A percentile compares a stretch with the other conserved stretches of the same genome.
Conservation (phyloP, 2,888 invertebrate genomes). For the Andrena bicolor region DNA sequence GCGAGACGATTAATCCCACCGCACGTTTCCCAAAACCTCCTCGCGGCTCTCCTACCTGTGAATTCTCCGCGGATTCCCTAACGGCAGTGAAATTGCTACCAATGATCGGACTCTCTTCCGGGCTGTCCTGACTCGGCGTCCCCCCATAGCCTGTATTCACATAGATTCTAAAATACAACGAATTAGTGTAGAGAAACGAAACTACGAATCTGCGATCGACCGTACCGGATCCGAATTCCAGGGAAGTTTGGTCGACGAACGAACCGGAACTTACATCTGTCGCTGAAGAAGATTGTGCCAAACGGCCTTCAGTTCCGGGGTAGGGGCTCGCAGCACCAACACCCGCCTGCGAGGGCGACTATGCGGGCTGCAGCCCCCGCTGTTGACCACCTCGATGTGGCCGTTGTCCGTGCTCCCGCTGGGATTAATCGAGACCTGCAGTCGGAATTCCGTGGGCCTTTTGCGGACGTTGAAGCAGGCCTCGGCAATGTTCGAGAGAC, state of each 20-base stretch:
- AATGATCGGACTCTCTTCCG: conserved; percentile 87
- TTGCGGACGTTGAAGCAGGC: conserved; percentile 94
- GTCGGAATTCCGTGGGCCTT: conserved; percentile 94
- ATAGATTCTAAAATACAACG: conserved; percentile 89
- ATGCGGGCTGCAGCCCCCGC: conserved; percentile 83
- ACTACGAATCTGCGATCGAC: conserved; percentile 11
- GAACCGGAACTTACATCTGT: conserved; percentile 90
- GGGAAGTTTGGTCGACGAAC: neutral
- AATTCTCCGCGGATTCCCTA: conserved; percentile 75
- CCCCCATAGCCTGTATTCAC: conserved; percentile 92
- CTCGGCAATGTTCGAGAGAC: conserved; percentile 91
- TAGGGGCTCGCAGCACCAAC: conserved; percentile 92
- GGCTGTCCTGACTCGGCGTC: conserved; percentile 91
- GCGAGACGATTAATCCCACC: neutral
- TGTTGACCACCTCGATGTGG: conserved; percentile 70
- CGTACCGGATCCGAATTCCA: conserved; percentile 14
- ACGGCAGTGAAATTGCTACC: conserved; percentile 73
- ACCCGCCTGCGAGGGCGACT: conserved; percentile 88
- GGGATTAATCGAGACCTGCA: conserved; percentile 87
- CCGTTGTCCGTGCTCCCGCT: conserved; percentile 77
- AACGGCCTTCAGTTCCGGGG: conserved; percentile 93
- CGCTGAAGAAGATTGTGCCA: conserved; percentile 95
- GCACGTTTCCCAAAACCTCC: no score
- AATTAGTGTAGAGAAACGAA: conserved; percentile 54
- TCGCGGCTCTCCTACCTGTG: conserved; percentile 75